A percentile compares a stretch with the other conserved stretches of the same genome.
phyloP scores from a whole-genome alignment of 2,888 invertebrate species.

The Zaprionus obscuricornis region DNA sequence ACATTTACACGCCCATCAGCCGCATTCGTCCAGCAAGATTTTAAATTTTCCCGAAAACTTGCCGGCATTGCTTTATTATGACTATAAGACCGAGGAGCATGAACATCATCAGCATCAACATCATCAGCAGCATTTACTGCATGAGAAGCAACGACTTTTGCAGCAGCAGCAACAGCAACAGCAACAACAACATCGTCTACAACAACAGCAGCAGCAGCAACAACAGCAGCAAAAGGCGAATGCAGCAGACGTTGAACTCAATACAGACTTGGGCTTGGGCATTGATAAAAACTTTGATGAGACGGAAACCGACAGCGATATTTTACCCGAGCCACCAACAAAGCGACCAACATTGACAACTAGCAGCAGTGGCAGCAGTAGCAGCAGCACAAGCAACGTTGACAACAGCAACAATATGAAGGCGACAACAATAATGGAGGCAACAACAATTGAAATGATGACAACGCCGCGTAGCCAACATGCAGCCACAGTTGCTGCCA shows the following conservation, averaged over 20 bases:
- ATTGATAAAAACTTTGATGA: slow-evolving; percentile 73
- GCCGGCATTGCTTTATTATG: slow-evolving; percentile 81
- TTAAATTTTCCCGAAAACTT: slow-evolving; percentile 82
- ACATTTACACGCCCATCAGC: slow-evolving; percentile 46
- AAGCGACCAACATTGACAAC: slow-evolving; percentile 65
- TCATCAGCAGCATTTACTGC: slow-evolving; percentile 79
- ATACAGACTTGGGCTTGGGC: slow-evolving; percentile 44
- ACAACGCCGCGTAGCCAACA: slow-evolving; percentile 48
- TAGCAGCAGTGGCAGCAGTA: slow-evolving; percentile 14
- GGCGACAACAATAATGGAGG: slow-evolving; percentile 31
- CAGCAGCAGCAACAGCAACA: slow-evolving; percentile 55
- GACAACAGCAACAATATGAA: slow-evolving; percentile 30
- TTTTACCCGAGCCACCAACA: slow-evolving; percentile 80
- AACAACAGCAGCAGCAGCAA: slow-evolving; percentile 31
- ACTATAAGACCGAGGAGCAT: slow-evolving; percentile 82
- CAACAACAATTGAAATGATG: slow-evolving; percentile 58
- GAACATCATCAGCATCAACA: slow-evolving; percentile 81
- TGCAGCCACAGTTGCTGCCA: slow-evolving; percentile 43
- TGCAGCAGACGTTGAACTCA: slow-evolving; percentile 42
- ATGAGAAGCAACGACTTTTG: slow-evolving; percentile 67
- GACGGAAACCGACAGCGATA: slow-evolving; percentile 80
- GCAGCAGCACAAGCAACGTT: slow-evolving; percentile 18
- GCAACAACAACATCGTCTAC: slow-evolving; percentile 42
- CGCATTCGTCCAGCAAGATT: slow-evolving; percentile 76
- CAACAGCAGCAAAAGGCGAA: slow-evolving; percentile 41